Base-by-base conservation (phyloP, 2,888 invertebrate species). In the Spisula subtruncata region DNA sequence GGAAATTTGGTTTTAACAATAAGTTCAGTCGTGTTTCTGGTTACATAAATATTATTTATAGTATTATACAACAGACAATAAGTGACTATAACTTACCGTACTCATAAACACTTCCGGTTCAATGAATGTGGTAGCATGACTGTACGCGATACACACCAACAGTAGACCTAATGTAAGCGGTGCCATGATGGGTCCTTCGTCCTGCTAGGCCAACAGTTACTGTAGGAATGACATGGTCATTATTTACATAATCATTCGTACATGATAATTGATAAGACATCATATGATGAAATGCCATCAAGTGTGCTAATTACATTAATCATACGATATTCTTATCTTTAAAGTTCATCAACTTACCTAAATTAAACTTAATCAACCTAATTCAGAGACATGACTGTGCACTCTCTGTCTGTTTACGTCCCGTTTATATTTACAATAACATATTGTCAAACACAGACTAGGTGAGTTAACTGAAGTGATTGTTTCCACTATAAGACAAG, bases 41-140 rank as follows among this genome's bases (percentile, higher is more conserved):
- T 5, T 8, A 41, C 41, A 41, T 5, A 8, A 41, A 8, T 41
- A 41, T 41, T 41, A 2, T n/a, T n/a, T n/a, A n/a, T n/a, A n/a
- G n/a, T n/a, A n/a, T 5, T 41, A 41, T 41, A 41, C 41, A 41
- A 41, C 41, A 2, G 4, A 41, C 41, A 41, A 8, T 51, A 16
- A 10, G 14, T 51, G 5, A 14, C 12, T 10, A 8, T 66, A n/a
- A 60, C 84, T 41, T 71, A 84, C 84, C 41, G 84, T 84, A 48
- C 66, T 46, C 84, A 84, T 84, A 48, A 35, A 84, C 71, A 84
- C 84, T 71, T 84, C 84, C 60, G 84, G 71, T 41, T 84, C 84
- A n/a, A 60, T 71, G 48, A 48, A 84, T 6, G 75, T 75, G 25
- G 75, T 35, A 32, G 35, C 29, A 35, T 35, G 25, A 16, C 75